Conservation (phyloP, 2,797 vertebrate species). For the Oreortyx pictus region DNA sequence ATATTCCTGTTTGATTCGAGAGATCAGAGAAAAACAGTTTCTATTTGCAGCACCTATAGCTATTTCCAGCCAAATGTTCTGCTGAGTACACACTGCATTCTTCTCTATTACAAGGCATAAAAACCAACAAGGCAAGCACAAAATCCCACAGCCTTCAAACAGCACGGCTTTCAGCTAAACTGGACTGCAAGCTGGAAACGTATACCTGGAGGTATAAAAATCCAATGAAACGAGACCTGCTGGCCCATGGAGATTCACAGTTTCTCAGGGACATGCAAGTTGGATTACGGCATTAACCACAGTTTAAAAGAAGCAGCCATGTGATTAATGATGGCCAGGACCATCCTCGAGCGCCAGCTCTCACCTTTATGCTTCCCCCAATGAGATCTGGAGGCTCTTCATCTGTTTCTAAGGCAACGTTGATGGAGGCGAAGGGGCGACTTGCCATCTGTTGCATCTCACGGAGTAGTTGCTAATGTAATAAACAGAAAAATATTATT, state of each 20-base stretch:
- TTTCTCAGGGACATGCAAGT: neutral
- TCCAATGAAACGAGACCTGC: neutral
- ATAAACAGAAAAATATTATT: slow-evolving; percentile 61
- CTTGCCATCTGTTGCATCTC: slow-evolving; percentile 99
- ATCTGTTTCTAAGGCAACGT: slow-evolving; percentile 97
- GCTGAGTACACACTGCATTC: neutral
- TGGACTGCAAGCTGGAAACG: neutral
- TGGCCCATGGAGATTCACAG: neutral
- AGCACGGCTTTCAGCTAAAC: slow-evolving; percentile 12
- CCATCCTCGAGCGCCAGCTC: slow-evolving; percentile 33
- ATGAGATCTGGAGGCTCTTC: slow-evolving; percentile 99
- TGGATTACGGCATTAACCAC: neutral
- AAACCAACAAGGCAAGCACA: slow-evolving; percentile 14
- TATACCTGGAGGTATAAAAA: slow-evolving; percentile 7
- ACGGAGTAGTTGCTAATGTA: slow-evolving; percentile 93
- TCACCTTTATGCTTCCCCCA: slow-evolving; percentile 97
- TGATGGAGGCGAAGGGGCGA: slow-evolving; percentile 97
- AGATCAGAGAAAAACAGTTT: neutral
- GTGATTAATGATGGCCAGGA: neutral
- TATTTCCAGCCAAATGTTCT: slow-evolving; percentile 44
- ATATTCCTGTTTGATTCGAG: neutral
- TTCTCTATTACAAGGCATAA: slow-evolving; percentile 17
- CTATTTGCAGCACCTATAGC: slow-evolving; percentile 33
- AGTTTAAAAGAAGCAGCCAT: neutral
- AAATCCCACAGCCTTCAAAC: neutral